Base-by-base conservation (phyloP, 2,888 invertebrate genomes). In the Harpalus rubripes region DNA sequence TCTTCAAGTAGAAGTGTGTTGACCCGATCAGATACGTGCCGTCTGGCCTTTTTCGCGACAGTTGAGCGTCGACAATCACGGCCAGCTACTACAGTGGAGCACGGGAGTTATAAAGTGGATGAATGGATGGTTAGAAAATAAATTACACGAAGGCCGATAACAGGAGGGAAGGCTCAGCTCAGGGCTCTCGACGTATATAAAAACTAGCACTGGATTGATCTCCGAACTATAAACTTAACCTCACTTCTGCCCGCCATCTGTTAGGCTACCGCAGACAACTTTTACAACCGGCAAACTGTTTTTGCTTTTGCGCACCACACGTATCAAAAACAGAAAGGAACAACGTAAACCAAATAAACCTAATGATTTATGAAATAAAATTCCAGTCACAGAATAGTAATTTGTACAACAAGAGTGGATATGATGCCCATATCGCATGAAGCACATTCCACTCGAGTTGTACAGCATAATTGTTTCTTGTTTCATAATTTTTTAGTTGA, bases 161-260 rank as follows among this genome's bases (percentile, higher is more conserved):
- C 72, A 74, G 82, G n/a, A 59, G 74, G 81, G 74, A 83, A 74
- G 39, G 59, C 56, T 81, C 63, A 72, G n/a, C 63, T 26, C 22
- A 81, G 52, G 44, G 56, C 81, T 68, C 81, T 16, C 59, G 16
- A 39, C 39, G 74, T 74, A 83, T 41, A 83, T 61, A 74, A 58
- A 83, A 74, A 83, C 18, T 44, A 22, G 16, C 56, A 76, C 15
- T 76, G 74, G 83, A 83, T 83, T 83, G 83, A 83, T 83, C 83
- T 76, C 59, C 76, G 83, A 74, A 74, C 83, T 83, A 83, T 83
- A 83, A 74, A 83, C 74, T 58, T 76, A 74, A 74, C 83, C 83
- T 83, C 26, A 78, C 78, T 58, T 78, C 32, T 58, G 78, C 32
- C 56, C 58, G 58, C 22, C 78, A 78, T 78, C 58, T 78, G 78